Evolutionary conservation across 2,113 vertebrate genomes (phyloP).

Genomic region (Oreotrochilus melanogaster): DNA sequence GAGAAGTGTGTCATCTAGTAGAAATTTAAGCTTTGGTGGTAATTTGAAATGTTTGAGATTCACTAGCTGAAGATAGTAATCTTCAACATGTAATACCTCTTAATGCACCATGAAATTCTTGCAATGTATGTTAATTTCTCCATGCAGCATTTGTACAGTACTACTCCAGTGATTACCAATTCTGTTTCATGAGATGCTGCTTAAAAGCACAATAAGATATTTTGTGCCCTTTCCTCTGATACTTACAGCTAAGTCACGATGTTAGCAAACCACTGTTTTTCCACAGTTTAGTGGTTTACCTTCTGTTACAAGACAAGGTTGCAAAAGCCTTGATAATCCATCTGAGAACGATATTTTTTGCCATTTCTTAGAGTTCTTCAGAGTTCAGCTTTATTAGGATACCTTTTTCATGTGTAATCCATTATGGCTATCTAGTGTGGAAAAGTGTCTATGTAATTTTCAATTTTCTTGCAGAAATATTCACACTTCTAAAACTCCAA

Average conservation of each 20-base stretch:
- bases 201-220: neutral
- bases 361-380: conserved; percentile 43
- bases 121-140: neutral
- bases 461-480: conserved; percentile 24
- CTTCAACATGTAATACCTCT: neutral
- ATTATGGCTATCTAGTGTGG: conserved; percentile 9
- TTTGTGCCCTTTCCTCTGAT: neutral
- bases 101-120: neutral
- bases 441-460: conserved; percentile 29
- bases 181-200: neutral
- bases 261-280: neutral
- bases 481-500: neutral
- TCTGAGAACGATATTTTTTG: conserved; percentile 36
- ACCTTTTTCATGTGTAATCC: conserved; percentile 27
- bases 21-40: neutral
- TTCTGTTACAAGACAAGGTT: neutral
- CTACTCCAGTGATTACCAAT: neutral
- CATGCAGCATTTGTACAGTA: neutral
- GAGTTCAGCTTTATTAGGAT: conserved; percentile 6
- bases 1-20: neutral
- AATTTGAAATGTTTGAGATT: neutral
- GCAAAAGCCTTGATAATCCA: conserved; percentile 22
- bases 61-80: neutral
- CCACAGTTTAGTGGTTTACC: conserved; percentile 16
- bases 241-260: neutral